Percentiles rank a stretch among this genome's conserved stretches.
These are phyloP conservation scores for Dreissena polymorpha DNA, from an alignment of 1,140 invertebrate genomes.

Conservation along the genomic window DNA sequence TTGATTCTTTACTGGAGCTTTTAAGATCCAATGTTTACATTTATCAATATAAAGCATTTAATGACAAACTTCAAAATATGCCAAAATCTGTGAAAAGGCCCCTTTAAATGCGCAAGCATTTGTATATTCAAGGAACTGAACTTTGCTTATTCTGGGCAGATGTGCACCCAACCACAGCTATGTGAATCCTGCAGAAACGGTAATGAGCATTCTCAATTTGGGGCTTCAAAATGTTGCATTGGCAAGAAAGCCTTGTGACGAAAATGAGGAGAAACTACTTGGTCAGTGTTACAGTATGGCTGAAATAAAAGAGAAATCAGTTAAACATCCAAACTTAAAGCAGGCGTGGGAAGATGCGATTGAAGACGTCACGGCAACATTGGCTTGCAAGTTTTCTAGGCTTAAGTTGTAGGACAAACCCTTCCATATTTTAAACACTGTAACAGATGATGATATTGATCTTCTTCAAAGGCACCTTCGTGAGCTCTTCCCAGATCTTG, in stretches of 20 bases:
- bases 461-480: constrained; percentile 18
- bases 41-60: too few relatives aligned
- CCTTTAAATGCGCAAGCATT: too few relatives aligned
- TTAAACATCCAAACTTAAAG: constrained; percentile 5
- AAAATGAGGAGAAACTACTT: background rate
- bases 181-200: constrained; percentile 32
- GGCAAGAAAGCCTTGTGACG: constrained; percentile 3
- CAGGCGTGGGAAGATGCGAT: constrained; percentile 10
- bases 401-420: constrained; percentile 29
- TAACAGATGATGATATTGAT: constrained; percentile 25
- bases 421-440: constrained; percentile 10
- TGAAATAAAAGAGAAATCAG: constrained; percentile 21
- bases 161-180: constrained; percentile 21
- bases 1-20: too few relatives aligned
- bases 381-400: constrained; percentile 8
- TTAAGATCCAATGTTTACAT: too few relatives aligned
- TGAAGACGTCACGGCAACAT: background rate
- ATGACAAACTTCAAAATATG: too few relatives aligned
- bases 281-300: background rate
- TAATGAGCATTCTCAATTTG: constrained; percentile 40
- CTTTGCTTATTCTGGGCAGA: constrained; percentile 11
- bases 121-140: background rate
- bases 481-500: constrained; percentile 27
- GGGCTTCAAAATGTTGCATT: constrained; percentile 39
- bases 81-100: too few relatives aligned